Evolutionary conservation across 2,888 invertebrate genomes (phyloP), one percentile per base, ranked within the genome.

Genomic region (Drosophila fulvimacula): DNA sequence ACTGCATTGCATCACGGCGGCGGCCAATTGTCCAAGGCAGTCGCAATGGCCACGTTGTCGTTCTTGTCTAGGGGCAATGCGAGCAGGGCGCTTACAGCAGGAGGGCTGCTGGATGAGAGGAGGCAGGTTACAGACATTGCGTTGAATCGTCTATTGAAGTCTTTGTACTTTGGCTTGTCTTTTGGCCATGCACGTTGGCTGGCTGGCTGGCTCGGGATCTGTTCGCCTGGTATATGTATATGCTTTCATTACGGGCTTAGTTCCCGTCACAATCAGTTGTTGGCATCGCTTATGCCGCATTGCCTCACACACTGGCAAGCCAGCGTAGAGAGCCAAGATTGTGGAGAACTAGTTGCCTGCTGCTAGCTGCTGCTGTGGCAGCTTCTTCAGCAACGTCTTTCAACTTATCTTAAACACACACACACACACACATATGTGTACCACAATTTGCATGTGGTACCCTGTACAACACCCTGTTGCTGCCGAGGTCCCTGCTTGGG

Each of bases 221-320:
- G 81, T 46, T 49, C 71, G 72, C 87, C 79, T 85, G 67, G 79
- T 87, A 73, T 76, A 79, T 87, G 70, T 76, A 79, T 83, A 83
- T 82, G 90, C 88, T 90, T 90, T 89, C 89, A 90, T 89, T 89
- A 89, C 88, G 81, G 76, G 91, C 91, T 90, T 90, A 90, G 90
- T 90, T 89, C 88, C 88, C 90, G 89, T 90, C 91, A 90, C 90
- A 91, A 90, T 90, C 90, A 90, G 90, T 91, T 91, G 90, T 91
- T 90, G 90, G 90, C 89, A 90, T 90, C 85, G 79, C 82, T 84
- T 78, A 79, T 90, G 82, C 88, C 87, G 89, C 90, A 88, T 86
- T 90, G 87, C 82, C 73, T 56, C 72, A 79, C 77, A 79, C 73
- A 79, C 69, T 30, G 49, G 30, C 67, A 30, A 34, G 60, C 44